Conservation (phyloP, 2,888 invertebrate genomes). For the Xanthorhoe designata region DNA sequence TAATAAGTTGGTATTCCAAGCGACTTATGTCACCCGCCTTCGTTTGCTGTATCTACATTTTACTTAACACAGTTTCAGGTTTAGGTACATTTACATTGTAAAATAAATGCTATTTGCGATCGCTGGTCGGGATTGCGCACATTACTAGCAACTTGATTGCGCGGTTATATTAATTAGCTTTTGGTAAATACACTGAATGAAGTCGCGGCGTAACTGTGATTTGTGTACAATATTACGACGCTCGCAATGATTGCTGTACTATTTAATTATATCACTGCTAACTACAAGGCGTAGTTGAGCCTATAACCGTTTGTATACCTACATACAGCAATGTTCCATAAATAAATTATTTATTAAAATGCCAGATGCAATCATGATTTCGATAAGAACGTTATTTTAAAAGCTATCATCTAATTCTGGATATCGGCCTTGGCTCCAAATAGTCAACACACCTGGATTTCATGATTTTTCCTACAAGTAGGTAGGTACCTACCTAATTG, state of each 20-base stretch:
- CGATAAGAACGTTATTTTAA: constrained; percentile 4
- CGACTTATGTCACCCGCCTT: no score
- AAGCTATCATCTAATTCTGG: constrained; percentile 7
- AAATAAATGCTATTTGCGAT: neutral
- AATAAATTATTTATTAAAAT: neutral
- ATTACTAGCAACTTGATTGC: neutral
- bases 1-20: no score
- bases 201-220: neutral
- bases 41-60: no score
- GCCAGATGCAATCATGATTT: constrained; percentile 1
- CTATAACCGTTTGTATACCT: no score
- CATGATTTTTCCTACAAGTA: constrained; percentile 23
- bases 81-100: neutral
- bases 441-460: constrained; percentile 25
- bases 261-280: neutral
- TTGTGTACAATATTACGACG: neutral
- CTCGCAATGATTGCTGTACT: neutral
- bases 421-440: constrained; percentile 24
- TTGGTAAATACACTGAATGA: constrained; percentile 9
- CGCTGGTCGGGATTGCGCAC: neutral
- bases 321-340: neutral
- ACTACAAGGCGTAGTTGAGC: neutral
- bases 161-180: constrained; percentile 4
- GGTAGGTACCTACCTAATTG: no score
- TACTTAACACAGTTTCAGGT: no score